Base-by-base conservation (phyloP, 1,140 invertebrate genomes). In the Trypoxylus dichotomus region DNA sequence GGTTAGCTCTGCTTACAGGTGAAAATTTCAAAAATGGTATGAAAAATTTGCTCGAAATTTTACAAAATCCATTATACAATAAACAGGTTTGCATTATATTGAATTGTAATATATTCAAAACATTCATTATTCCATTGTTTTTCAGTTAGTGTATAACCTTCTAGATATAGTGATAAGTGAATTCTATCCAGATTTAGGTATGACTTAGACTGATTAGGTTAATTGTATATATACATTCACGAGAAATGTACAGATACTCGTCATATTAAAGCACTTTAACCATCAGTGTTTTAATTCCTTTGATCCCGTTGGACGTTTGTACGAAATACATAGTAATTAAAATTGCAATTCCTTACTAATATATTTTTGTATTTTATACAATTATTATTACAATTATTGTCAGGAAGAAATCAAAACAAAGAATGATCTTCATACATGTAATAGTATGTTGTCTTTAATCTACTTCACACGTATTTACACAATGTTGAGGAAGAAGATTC, bases 41-140 rank as follows among this genome's bases (percentile, higher is more conserved):
- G 11, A 83, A 83, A 79, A 85, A 84, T 86, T 79, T 88, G 83
- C 84, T 87, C 79, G 82, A 86, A 77, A 84, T 86, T 77, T 81
- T 89, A 60, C 89, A 90, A 83, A 83, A 88, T 82, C 87, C 89
- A 24, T 80, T 87, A 58, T 85, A 89, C 74, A 90, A 90, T 84
- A 90, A 90, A 85, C 89, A 90, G 83, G 85, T 89, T 24, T 63
- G 60, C 68, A 47, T 29, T 71, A 41, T 60, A 37, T 47, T 63
- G 74, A 77, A 47, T 74, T 54, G 60, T 47, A 77, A 74, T 79
- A 21, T 27, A 29, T 68, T n/a, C 24, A 68, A 25, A 68, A 19
- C 47, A 68, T 29, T 5, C 41, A 42, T 76, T 78, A 60, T 78
- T 27, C 82, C 32, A n/a, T n/a, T 83, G 47, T 43, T 43, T 54